Percentiles rank a stretch among this genome's conserved stretches.
These are phyloP conservation scores for Drosophila paulistorum DNA, from an alignment of 1,140 invertebrate genomes.

Conservation along the genomic window DNA sequence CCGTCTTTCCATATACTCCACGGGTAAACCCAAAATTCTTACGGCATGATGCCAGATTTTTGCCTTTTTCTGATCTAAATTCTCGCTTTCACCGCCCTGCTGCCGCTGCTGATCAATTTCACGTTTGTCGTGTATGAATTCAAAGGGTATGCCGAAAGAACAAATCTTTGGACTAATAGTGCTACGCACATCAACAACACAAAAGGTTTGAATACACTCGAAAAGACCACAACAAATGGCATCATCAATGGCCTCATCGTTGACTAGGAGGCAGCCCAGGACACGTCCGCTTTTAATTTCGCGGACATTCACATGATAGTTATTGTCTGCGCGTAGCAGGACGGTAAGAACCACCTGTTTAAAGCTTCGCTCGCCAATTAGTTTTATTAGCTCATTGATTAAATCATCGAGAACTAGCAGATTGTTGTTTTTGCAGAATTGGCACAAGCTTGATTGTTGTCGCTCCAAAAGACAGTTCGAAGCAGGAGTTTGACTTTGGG, in stretches of 20 bases:
- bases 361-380: constrained; percentile 22
- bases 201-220: constrained; percentile 59
- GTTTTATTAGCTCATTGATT: not conserved
- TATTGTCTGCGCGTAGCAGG: constrained; percentile 41
- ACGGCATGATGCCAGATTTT: too few relatives aligned
- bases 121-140: too few relatives aligned
- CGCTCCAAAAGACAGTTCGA: not conserved
- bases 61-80: too few relatives aligned
- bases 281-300: too few relatives aligned
- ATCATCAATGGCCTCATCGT: constrained; percentile 45
- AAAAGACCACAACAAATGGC: constrained; percentile 52
- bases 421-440: constrained; percentile 23
- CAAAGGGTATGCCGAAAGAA: too few relatives aligned
- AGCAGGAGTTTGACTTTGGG: not conserved
- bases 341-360: constrained; percentile 45
- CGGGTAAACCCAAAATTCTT: too few relatives aligned
- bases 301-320: too few relatives aligned
- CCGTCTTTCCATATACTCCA: too few relatives aligned
- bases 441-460: constrained; percentile 31
- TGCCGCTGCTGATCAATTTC: too few relatives aligned
- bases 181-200: constrained; percentile 43
- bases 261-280: constrained; percentile 61
- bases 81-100: too few relatives aligned
- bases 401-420: constrained; percentile 27
- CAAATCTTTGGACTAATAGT: constrained; percentile 28